Conservation (phyloP, 1,140 invertebrate species). For the Nautilus pompilius region DNA sequence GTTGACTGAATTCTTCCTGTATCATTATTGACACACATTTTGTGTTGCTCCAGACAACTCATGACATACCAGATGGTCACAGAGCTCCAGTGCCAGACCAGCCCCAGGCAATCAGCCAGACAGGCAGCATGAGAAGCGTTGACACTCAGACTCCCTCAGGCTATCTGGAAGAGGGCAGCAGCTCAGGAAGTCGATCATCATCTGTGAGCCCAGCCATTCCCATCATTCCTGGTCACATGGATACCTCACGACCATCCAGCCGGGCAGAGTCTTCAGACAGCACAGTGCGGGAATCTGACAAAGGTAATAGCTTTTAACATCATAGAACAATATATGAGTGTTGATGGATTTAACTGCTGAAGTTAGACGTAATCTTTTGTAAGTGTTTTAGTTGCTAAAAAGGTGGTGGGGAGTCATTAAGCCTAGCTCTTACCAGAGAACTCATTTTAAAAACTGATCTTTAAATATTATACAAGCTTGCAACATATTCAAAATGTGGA, state of each 20-base stretch:
- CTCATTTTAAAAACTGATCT: too few species aligned
- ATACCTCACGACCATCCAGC: slow-evolving; percentile 62
- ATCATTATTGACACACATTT: too few species aligned
- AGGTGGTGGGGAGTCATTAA: too few species aligned
- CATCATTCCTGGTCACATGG: slow-evolving; percentile 61
- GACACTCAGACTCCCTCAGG: slow-evolving; percentile 78
- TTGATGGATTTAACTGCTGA: too few species aligned
- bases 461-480: too few species aligned
- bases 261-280: slow-evolving; percentile 40
- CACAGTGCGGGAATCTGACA: slow-evolving; percentile 3
- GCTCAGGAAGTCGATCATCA: slow-evolving; percentile 32
- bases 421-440: too few species aligned
- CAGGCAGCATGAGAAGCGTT: slow-evolving; percentile 64
- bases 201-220: slow-evolving; percentile 58
- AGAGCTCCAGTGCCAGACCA: slow-evolving; percentile 73
- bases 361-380: too few species aligned
- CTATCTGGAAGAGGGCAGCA: slow-evolving; percentile 50
- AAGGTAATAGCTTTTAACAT: too few species aligned
- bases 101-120: slow-evolving; percentile 58
- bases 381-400: too few species aligned
- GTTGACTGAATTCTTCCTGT: background rate
- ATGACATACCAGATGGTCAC: slow-evolving; percentile 71
- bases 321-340: too few species aligned
- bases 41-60: too few species aligned
- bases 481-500: too few species aligned